Evolutionary conservation across 2,888 invertebrate species (phyloP).

Genomic region (Prenolepis imparis): DNA sequence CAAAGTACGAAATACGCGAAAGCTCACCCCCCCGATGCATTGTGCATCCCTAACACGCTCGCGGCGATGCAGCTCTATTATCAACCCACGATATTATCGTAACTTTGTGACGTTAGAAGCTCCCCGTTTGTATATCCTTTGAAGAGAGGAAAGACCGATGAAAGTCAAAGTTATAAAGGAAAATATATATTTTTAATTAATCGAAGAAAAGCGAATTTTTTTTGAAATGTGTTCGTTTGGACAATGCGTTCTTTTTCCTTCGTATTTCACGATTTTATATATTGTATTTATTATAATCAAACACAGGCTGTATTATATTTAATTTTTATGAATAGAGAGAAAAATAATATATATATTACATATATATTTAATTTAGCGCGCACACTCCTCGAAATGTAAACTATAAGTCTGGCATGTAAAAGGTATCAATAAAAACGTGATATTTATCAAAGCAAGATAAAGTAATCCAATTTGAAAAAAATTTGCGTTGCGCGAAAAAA

Average conservation of each 20-base stretch:
- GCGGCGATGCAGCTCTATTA: slow-evolving; percentile 32
- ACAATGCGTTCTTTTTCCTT: no score
- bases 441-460: slow-evolving; percentile 9
- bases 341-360: not conserved
- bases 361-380: not conserved
- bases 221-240: not conserved
- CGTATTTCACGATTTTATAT: not conserved
- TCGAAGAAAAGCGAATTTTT: not conserved
- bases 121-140: not conserved
- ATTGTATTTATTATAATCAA: not conserved
- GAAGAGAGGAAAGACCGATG: not conserved
- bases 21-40: slow-evolving; percentile 21
- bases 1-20: slow-evolving; percentile 44
- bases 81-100: slow-evolving; percentile 28
- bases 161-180: not conserved
- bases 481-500: not conserved
- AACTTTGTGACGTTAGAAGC: not conserved
- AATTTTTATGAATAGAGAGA: not conserved
- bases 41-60: slow-evolving; percentile 13
- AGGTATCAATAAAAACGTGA: not conserved
- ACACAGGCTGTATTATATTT: not conserved
- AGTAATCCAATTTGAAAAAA: slow-evolving; percentile 8
- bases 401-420: not conserved
- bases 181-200: not conserved
- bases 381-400: slow-evolving; percentile 2